Percentiles rank a stretch among this genome's conserved stretches.
phyloP scores from a whole-genome alignment of 2,797 vertebrate species.

The Melanotaenia maccullochi region DNA sequence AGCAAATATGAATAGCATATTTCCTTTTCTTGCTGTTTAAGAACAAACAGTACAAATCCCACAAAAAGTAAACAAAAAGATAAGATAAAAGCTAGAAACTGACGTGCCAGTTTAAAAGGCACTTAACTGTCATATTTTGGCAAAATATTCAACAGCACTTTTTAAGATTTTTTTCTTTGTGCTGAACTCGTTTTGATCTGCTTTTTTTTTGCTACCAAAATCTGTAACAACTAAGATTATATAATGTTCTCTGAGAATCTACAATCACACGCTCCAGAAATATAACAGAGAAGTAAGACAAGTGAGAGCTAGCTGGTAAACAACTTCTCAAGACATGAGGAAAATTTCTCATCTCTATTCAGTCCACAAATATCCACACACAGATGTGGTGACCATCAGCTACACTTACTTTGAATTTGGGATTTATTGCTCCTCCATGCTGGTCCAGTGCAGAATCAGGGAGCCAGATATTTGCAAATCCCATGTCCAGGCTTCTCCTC shows the following conservation, averaged over 20 bases:
- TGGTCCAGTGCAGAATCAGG: slow-evolving; percentile 64
- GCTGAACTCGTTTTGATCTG: neutral
- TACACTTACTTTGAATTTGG: slow-evolving; percentile 73
- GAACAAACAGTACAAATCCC: too few species aligned
- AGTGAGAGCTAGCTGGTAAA: slow-evolving; percentile 19
- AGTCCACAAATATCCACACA: neutral
- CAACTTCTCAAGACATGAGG: neutral
- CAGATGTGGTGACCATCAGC: slow-evolving; percentile 6
- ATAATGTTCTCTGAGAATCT: slow-evolving; percentile 5
- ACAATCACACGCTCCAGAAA: slow-evolving; percentile 8
- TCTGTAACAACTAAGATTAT: neutral
- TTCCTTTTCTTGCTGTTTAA: neutral
- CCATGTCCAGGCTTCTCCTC: slow-evolving; percentile 70
- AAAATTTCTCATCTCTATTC: neutral
- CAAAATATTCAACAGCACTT: neutral
- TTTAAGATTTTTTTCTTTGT: neutral
- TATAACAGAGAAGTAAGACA: neutral
- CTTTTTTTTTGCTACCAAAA: neutral
- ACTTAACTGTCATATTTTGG: neutral
- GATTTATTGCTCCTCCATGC: slow-evolving; percentile 56
- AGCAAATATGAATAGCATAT: neutral
- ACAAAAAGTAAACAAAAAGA: too few species aligned
- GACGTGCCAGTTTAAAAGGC: neutral
- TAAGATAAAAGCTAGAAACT: neutral
- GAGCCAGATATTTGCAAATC: slow-evolving; percentile 73